phyloP scores from a whole-genome alignment of 2,888 invertebrate genomes.

The Epistrophe grossulariae region DNA sequence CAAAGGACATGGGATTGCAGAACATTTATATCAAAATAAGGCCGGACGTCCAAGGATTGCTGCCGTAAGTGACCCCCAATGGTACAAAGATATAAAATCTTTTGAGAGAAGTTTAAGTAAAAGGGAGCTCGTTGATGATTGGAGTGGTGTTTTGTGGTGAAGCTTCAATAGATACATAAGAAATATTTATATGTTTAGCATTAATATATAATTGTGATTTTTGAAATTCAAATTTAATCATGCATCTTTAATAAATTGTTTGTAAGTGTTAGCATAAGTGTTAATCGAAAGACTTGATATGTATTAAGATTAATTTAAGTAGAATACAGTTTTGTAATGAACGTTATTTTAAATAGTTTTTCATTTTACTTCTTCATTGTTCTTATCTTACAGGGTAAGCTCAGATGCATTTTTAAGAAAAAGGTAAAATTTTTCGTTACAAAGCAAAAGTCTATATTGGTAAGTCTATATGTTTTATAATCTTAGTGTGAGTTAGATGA shows the following conservation, averaged over 20 bases:
- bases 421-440: too few species aligned
- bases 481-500: too few species aligned
- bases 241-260: neutral
- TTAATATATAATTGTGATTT: slow-evolving; percentile 14
- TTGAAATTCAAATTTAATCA: neutral
- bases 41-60: slow-evolving; percentile 85
- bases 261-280: neutral
- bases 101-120: slow-evolving; percentile 46
- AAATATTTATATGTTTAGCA: neutral
- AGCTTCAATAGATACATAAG: neutral
- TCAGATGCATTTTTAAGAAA: too few species aligned
- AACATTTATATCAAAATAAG: slow-evolving; percentile 88
- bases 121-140: slow-evolving; percentile 51
- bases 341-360: neutral
- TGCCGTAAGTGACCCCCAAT: slow-evolving; percentile 85
- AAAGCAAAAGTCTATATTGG: too few species aligned
- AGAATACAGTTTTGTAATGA: slow-evolving; percentile 1
- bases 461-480: too few species aligned
- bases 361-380: too few species aligned
- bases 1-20: slow-evolving; percentile 88
- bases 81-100: slow-evolving; percentile 82
- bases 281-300: slow-evolving; percentile 41
- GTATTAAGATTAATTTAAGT: slow-evolving; percentile 30
- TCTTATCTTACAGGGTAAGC: too few species aligned
- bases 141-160: slow-evolving; percentile 49